phyloP scores from a whole-genome alignment of 2,113 vertebrate genomes.

The Zosterops hypoxanthus region DNA sequence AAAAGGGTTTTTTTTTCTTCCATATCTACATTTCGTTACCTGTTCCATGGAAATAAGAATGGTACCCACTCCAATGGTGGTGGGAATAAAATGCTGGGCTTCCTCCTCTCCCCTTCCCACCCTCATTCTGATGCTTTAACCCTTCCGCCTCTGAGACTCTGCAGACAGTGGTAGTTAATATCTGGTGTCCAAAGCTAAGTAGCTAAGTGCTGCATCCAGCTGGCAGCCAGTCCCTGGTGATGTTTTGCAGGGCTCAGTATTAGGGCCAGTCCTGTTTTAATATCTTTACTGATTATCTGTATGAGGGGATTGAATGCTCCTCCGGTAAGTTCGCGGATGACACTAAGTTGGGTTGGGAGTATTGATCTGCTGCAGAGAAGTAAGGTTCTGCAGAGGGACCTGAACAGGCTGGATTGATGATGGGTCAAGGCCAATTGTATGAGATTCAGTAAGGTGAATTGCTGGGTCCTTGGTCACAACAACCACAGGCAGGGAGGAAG shows the following conservation, averaged over 20 bases:
- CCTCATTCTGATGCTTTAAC: not conserved
- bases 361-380: not conserved
- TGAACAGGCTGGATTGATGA: not conserved
- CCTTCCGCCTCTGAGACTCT: not conserved
- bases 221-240: not conserved
- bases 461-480: not conserved
- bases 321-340: not conserved
- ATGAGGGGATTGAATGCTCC: not conserved
- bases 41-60: not conserved
- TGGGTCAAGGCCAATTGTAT: too few species aligned
- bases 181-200: not conserved
- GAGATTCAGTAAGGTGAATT: not conserved
- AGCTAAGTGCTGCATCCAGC: not conserved
- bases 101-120: not conserved
- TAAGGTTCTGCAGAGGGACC: not conserved
- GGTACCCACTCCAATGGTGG: not conserved
- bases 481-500: not conserved
- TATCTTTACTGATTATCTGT: not conserved
- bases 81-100: not conserved
- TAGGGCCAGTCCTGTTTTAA: not conserved
- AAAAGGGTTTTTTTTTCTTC: not conserved
- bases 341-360: not conserved
- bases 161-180: not conserved
- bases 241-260: not conserved
- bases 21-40: not conserved